Evolutionary conservation across 2,797 vertebrate genomes (phyloP), one percentile per base, ranked within the genome.

Genomic region (Ceryle rudis): DNA sequence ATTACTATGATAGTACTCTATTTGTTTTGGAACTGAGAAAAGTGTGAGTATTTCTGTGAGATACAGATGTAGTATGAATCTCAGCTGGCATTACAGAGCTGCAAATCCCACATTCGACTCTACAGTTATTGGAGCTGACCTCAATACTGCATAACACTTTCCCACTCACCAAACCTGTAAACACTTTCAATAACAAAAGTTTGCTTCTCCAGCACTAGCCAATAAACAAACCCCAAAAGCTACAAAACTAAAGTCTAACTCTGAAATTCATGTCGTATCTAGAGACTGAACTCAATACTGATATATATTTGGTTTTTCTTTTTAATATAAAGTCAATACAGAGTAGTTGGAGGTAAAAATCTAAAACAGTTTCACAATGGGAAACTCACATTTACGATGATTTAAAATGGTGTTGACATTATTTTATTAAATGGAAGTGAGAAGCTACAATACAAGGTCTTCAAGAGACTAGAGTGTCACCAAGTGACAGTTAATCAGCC

Each of bases 121-220:
- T 78, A 44, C 52, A 70, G 62, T 77, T 72, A 58, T 21, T 47
- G 55, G 6, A 73, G 79, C 80, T 94, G 95, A 97, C 96, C 95
- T 93, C 87, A 94, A 94, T 95, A 77, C 89, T 58, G 33, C 52
- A 25, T 15, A 90, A 77, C 5, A 25, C 81, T 55, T 85, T 70
- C 66, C 57, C 65, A 90, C 47, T 60, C 69, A 73, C 35, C 90
- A 93, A 88, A 81, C 49, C 65, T 54, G 58, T 65, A 39, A 90
- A 79, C 12, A 8, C 46, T 23, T 41, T 60, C 74, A 81, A 7
- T 26, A 90, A 61, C 46, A 84, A 31, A 70, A 37, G n/a, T 29
- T 80, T 22, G 2, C 70, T 90, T 87, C 16, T 35, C 26, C 55
- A 85, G 70, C 31, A 58, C 23, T 60, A 73, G 26, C 16, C 64